Evolutionary conservation across 2,888 invertebrate species (phyloP), one percentile per base, ranked within the genome.

Genomic region (Hirtodrosophila trivittata): DNA sequence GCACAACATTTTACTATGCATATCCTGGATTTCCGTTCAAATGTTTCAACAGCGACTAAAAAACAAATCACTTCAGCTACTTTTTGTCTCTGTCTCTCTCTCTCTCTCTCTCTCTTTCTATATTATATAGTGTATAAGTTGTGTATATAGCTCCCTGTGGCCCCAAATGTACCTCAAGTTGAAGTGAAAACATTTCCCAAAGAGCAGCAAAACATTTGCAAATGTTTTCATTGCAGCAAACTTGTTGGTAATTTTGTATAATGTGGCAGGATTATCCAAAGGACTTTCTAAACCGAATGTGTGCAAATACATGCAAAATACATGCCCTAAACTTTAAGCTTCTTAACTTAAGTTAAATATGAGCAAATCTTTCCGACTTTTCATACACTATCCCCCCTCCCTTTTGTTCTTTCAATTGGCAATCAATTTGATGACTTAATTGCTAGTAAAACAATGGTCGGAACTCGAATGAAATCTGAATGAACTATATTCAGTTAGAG

Each of bases 1-100:
- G 45, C 60, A 49, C 13, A 18, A 45, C 37, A 43, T 32, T 59
- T 59, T 65, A 54, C 60, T 81, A 81, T 74, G 81, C 62, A 74
- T 62, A 68, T 49, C 49, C 63, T 28, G 57, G 47, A 60, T 66
- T 66, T 56, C 10, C 49, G 25, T 28, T 55, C 47, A 63, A 62
- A 41, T 50, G 28, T n/a, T 33, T 42, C 10, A 30, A 42, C 16
- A 56, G 9, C 25, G 41, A 21, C 2, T 21, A 2, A 2, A 21
- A 21, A 21, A 3, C 2, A 21, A 21, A 21, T 3, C 18, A 21
- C 18, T n/a, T n/a, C n/a, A n/a, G n/a, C n/a, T n/a, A n/a, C n/a
- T n/a, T n/a, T n/a, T n/a, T n/a, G n/a, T n/a, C n/a, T n/a, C n/a
- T n/a, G n/a, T n/a, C n/a, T n/a, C n/a, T n/a, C n/a, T n/a, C n/a